Evolutionary conservation across 2,113 vertebrate genomes (phyloP).

Genomic region (Dicaeum eximium): DNA sequence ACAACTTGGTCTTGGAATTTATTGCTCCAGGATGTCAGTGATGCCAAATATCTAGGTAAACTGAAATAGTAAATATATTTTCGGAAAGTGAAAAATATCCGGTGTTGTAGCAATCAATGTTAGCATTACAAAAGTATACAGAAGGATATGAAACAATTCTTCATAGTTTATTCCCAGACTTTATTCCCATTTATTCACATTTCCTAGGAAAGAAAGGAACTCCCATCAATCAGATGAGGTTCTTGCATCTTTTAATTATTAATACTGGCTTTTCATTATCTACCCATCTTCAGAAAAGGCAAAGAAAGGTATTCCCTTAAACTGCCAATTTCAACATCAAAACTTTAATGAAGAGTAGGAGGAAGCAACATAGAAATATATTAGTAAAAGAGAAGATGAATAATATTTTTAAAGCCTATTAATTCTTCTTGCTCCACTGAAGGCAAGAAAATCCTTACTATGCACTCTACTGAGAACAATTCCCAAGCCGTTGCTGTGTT

Average conservation of each 20-base stretch:
- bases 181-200: neutral
- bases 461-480: neutral
- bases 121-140: neutral
- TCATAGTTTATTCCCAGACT: neutral
- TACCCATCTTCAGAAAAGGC: neutral
- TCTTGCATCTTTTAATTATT: neutral
- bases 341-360: neutral
- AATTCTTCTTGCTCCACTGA: neutral
- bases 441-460: neutral
- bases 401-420: neutral
- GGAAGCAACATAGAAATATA: neutral
- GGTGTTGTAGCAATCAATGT: neutral
- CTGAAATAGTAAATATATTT: neutral
- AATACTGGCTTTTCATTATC: neutral
- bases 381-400: neutral
- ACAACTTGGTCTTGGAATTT: neutral
- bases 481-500: neutral
- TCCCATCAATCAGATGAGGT: neutral
- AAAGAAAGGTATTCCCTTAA: neutral
- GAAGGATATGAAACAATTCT: neutral
- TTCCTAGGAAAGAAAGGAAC: neutral
- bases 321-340: neutral
- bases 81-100: neutral
- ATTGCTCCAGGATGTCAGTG: neutral
- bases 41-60: neutral